phyloP scores from a whole-genome alignment of 2,797 vertebrate genomes.

The Thalassophryne amazonica region DNA sequence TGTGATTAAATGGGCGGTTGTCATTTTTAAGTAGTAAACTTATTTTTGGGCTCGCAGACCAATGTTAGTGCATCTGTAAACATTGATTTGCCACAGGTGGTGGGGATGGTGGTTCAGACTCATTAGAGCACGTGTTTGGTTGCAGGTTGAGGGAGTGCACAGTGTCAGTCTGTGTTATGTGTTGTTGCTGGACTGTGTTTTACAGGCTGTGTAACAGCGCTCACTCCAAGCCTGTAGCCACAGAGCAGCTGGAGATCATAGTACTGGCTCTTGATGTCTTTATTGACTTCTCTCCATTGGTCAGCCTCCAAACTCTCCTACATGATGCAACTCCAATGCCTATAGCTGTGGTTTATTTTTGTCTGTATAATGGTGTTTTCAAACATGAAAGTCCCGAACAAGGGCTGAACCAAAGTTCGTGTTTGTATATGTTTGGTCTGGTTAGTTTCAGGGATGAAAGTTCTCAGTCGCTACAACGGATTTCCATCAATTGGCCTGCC shows the following conservation, averaged over 20 bases:
- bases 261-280: conserved; percentile 91
- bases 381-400: too few species aligned
- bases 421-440: too few species aligned
- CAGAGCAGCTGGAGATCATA: conserved; percentile 90
- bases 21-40: too few species aligned
- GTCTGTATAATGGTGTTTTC: too few species aligned
- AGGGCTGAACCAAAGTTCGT: too few species aligned
- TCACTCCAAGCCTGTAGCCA: conserved; percentile 86
- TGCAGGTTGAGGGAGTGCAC: conserved; percentile 82
- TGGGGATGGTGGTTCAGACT: background rate
- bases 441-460: too few species aligned
- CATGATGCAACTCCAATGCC: conserved; percentile 40
- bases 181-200: conserved; percentile 79
- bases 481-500: too few species aligned
- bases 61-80: background rate
- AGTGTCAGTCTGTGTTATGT: conserved; percentile 84
- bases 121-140: conserved; percentile 51
- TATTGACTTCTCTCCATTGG: conserved; percentile 75
- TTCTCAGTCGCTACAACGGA: too few species aligned
- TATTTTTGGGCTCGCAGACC: background rate
- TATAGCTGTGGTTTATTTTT: too few species aligned
- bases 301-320: conserved; percentile 84
- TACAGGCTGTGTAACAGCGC: conserved; percentile 77
- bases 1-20: too few species aligned
- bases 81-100: too few species aligned